Evolutionary conservation across 2,888 invertebrate species (phyloP), one percentile per base, ranked within the genome.

Genomic region (Pristionchus japonicus): DNA sequence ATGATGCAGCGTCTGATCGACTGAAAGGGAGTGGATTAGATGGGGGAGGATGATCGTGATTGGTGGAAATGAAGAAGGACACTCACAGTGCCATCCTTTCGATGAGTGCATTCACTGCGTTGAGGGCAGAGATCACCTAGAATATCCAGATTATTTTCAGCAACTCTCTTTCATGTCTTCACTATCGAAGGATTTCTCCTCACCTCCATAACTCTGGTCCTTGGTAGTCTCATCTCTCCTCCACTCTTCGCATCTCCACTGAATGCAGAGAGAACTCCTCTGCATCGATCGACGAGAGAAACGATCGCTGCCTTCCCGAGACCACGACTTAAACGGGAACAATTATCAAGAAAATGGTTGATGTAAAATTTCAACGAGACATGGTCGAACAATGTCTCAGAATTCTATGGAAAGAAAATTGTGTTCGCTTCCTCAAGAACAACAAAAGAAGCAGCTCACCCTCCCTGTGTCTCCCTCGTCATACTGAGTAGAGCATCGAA

Each of bases 401-500:
- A 27, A 4, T 11, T 64, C 31, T 31, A 27, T 64, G 9, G 9
- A 34, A 34, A 20, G 20, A n/a, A n/a, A n/a, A 34, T 31, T 34
- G 67, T 64, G 67, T 1, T 31, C n/a, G 27, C 6, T 34, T 31
- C 34, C 23, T 17, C 1, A 52, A 52, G 23, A 20, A 17, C 3
- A 6, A n/a, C n/a, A n/a, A 57, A 57, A 57, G n/a, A 6, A 23
- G 4, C 7, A n/a, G n/a, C 77, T 43, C 1, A 85, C 85, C 85
- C 77, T 47, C 43, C 77, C 9, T 23, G 43, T 43, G 77, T 64
- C 34, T 89, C 91, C 20, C 91, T 91, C 83, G 91, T 91, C 86
- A 93, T 92, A 47, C 93, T 90, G 77, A 94, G 91, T 57, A 94
- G 92, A 23, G 94, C 94, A 80, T 94, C 94, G 90, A 94, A 94